These are phyloP conservation scores for Eupelmus urozonus DNA, from an alignment of 2,888 invertebrate species.

Conservation along the genomic window DNA sequence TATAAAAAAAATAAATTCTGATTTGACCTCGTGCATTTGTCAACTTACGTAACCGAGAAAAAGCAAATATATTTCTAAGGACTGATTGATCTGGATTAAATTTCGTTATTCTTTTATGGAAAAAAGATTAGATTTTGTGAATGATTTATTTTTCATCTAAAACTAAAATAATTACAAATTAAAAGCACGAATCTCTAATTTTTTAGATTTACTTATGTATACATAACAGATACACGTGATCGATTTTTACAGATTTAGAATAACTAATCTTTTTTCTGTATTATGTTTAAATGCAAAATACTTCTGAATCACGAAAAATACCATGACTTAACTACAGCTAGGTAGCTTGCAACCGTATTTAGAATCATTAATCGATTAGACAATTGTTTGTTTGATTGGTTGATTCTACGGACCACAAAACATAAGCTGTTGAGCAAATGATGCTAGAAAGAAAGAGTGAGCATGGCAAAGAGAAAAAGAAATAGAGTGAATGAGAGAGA, in stretches of 20 bases:
- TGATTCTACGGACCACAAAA: conserved; percentile 48
- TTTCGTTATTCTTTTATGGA: no score
- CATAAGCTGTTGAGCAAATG: conserved; percentile 34
- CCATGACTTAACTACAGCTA: conserved; percentile 20
- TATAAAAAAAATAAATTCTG: neutral
- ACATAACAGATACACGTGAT: no score
- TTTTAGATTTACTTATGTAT: no score
- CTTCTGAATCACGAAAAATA: conserved; percentile 14
- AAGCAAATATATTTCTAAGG: neutral
- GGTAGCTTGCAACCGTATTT: conserved; percentile 32
- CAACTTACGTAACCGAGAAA: neutral
- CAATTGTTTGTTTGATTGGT: conserved; percentile 47
- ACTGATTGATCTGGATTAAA: conserved; percentile 32
- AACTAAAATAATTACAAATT: no score
- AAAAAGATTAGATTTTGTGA: no score
- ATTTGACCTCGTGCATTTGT: neutral
- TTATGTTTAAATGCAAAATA: conserved; percentile 6
- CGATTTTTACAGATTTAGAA: neutral
- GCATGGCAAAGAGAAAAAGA: no score
- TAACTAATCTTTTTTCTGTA: neutral
- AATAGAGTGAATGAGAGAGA: conserved; percentile 17
- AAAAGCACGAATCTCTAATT: no score
- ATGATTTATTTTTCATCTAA: no score
- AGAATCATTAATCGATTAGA: conserved; percentile 37
- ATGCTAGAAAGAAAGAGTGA: conserved; percentile 19